A percentile compares a stretch with the other conserved stretches of the same genome.
Evolutionary conservation across 2,888 invertebrate genomes (phyloP).

Genomic region (Lypha dubia): DNA sequence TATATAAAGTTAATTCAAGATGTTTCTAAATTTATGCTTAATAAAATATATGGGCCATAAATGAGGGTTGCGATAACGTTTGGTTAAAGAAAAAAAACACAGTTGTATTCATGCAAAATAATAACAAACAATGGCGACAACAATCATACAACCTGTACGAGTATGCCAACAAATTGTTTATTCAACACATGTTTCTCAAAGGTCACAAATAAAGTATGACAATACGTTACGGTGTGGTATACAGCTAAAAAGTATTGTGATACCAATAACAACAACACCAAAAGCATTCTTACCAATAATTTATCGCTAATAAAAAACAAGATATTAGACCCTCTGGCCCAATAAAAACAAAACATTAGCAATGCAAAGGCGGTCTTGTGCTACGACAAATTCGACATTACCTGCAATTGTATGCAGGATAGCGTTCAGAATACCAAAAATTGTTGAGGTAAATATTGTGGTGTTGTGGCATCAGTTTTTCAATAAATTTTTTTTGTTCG

Average conservation of each 20-base stretch:
- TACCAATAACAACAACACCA: slow-evolving; percentile 8
- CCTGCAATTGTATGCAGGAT: not conserved
- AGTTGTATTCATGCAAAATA: slow-evolving; percentile 9
- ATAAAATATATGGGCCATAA: slow-evolving; percentile 31
- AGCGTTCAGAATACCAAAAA: slow-evolving; percentile 29
- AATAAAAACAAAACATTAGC: slow-evolving; percentile 38
- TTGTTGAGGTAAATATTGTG: slow-evolving; percentile 22
- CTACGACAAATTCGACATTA: slow-evolving; percentile 8
- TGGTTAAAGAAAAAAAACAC: not conserved
- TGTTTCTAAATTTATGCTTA: not conserved
- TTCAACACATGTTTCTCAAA: slow-evolving; percentile 66
- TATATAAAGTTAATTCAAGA: slow-evolving; percentile 2
- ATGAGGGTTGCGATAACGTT: not conserved
- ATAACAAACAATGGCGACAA: slow-evolving; percentile 31
- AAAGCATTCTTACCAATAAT: slow-evolving; percentile 38
- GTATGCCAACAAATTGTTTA: slow-evolving; percentile 59
- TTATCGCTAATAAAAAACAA: slow-evolving; percentile 60
- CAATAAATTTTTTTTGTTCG: not conserved
- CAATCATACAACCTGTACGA: slow-evolving; percentile 1
- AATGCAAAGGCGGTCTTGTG: not conserved
- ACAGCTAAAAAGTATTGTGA: not conserved
- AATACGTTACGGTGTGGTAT: no score
- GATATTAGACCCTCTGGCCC: slow-evolving; percentile 41
- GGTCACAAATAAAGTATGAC: slow-evolving; percentile 38
- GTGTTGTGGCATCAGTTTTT: slow-evolving; percentile 28